A percentile compares a stretch with the other conserved stretches of the same genome.
phyloP scores from a whole-genome alignment of 2,113 vertebrate species.

The Oryzias curvinotus region DNA sequence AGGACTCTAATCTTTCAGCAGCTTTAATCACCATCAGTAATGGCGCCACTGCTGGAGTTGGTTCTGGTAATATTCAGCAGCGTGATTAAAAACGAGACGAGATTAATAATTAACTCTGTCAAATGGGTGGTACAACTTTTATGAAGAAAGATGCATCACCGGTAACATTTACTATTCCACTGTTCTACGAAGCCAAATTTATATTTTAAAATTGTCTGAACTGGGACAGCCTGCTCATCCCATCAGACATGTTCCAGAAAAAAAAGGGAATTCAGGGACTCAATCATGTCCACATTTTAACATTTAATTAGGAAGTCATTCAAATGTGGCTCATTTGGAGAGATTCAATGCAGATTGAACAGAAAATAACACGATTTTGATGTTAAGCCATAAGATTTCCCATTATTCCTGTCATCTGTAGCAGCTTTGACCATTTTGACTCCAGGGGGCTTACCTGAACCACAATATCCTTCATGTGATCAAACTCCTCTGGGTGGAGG shows the following conservation, averaged over 20 bases:
- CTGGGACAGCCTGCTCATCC: slow-evolving; percentile 47
- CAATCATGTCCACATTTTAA: slow-evolving; percentile 38
- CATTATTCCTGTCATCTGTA: too few relatives aligned
- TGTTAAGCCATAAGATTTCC: too few relatives aligned
- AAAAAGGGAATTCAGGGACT: slow-evolving; percentile 24
- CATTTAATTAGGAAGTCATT: slow-evolving; percentile 35
- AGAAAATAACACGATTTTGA: too few relatives aligned
- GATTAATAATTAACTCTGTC: slow-evolving; percentile 70
- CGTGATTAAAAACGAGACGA: slow-evolving; percentile 54
- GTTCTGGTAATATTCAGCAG: slow-evolving; percentile 44
- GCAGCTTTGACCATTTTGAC: too few relatives aligned
- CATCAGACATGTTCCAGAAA: slow-evolving; percentile 54
- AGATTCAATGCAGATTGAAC: slow-evolving; percentile 16
- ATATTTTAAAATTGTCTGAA: slow-evolving; percentile 65
- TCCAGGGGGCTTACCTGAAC: slow-evolving; percentile 81
- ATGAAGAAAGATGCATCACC: slow-evolving; percentile 62
- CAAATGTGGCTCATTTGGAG: slow-evolving; percentile 23
- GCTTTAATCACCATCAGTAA: slow-evolving; percentile 27
- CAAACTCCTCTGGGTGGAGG: slow-evolving; percentile 96
- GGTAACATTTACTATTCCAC: slow-evolving; percentile 56
- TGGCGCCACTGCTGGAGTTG: slow-evolving; percentile 14
- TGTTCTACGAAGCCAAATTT: slow-evolving; percentile 51
- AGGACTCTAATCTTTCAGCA: background rate
- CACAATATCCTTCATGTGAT: slow-evolving; percentile 95
- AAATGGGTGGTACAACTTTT: slow-evolving; percentile 75